A percentile compares a stretch with the other conserved stretches of the same genome.
Conservation (phyloP, 1,140 invertebrate species). For the Drosophila willistoni region DNA sequence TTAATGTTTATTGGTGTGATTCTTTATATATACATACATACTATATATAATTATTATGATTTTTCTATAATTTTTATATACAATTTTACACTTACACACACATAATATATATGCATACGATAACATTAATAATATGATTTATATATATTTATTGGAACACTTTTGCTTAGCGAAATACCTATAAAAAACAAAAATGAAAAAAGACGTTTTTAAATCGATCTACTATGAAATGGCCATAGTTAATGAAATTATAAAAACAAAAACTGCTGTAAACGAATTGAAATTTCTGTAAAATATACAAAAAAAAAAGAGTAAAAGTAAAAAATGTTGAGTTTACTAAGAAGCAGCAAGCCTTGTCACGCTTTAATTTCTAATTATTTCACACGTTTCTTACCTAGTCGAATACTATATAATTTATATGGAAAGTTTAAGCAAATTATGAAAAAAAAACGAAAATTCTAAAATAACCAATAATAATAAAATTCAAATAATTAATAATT, state of each 20-base stretch:
- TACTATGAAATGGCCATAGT: slow-evolving; percentile 47
- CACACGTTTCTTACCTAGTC: slow-evolving; percentile 46
- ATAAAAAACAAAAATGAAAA: slow-evolving; percentile 5
- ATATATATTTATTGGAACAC: slow-evolving; percentile 48
- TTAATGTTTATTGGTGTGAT: slow-evolving; percentile 76
- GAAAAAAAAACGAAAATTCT: slow-evolving; percentile 28
- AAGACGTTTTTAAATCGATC: slow-evolving; percentile 38
- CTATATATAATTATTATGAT: slow-evolving; percentile 37
- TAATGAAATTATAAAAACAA: slow-evolving; percentile 34
- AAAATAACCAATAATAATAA: slow-evolving; percentile 53
- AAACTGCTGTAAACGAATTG: slow-evolving; percentile 4
- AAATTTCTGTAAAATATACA: slow-evolving; percentile 49
- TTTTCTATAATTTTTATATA: slow-evolving; percentile 69
- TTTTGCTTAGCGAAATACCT: slow-evolving; percentile 74
- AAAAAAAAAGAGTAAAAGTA: slow-evolving; percentile 12
- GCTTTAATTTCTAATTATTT: slow-evolving; percentile 53
- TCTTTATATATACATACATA: slow-evolving; percentile 44
- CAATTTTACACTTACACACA: slow-evolving; percentile 49
- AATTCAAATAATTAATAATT: slow-evolving; percentile 32
- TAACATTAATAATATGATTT: slow-evolving; percentile 9
- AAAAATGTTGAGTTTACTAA: slow-evolving; percentile 44
- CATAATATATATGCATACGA: not conserved
- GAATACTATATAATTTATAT: slow-evolving; percentile 67
- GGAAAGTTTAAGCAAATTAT: slow-evolving; percentile 57
- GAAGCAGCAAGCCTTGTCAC: slow-evolving; percentile 49